Evolutionary conservation across 2,888 invertebrate genomes (phyloP).

Genomic region (Drosophila rubida): DNA sequence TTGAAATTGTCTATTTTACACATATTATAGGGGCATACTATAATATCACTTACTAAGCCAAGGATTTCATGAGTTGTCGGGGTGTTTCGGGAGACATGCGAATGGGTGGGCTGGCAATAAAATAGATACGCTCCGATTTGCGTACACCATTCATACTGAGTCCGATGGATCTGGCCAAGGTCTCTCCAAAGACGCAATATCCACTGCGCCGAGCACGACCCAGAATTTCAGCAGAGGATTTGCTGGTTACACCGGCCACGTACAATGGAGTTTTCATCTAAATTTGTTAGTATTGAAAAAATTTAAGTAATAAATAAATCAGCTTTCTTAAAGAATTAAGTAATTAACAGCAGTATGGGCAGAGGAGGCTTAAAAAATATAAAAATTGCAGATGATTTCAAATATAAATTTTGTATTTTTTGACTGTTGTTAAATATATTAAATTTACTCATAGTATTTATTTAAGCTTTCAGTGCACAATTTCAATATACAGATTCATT

Average conservation of each 20-base stretch:
- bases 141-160: conserved; percentile 83
- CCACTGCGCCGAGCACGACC: conserved; percentile 87
- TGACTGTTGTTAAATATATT: no score
- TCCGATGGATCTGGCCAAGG: conserved; percentile 91
- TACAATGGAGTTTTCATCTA: conserved; percentile 96
- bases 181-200: conserved; percentile 94
- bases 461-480: no score
- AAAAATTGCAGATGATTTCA: no score
- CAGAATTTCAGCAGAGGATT: conserved; percentile 93
- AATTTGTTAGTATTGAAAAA: neutral
- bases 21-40: no score
- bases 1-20: neutral
- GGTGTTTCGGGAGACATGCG: conserved; percentile 87
- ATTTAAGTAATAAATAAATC: no score
- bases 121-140: conserved; percentile 81
- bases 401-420: no score
- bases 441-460: no score
- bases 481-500: no score
- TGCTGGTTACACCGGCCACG: conserved; percentile 98
- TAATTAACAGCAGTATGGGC: no score
- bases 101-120: conserved; percentile 86
- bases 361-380: no score
- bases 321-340: neutral
- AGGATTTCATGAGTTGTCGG: conserved; percentile 88
- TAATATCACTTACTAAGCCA: conserved; percentile 13